These are phyloP conservation scores for Acrobasis repandana DNA, from an alignment of 2,888 invertebrate genomes.

Conservation along the genomic window DNA sequence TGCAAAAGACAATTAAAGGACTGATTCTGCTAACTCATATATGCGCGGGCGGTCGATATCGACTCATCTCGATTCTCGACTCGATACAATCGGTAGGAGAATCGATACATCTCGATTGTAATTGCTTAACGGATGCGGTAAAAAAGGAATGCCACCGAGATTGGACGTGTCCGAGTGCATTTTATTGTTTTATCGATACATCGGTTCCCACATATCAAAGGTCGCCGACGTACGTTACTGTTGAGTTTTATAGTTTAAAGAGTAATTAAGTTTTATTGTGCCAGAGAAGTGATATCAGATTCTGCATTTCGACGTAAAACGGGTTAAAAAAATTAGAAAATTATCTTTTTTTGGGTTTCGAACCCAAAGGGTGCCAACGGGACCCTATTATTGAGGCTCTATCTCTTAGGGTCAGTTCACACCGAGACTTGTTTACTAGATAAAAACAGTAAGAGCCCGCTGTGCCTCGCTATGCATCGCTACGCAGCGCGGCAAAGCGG, in stretches of 20 bases:
- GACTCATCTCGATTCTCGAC: constrained; percentile 29
- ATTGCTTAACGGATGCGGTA: constrained; percentile 45
- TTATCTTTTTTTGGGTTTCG: too few species aligned
- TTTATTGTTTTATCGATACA: constrained; percentile 20
- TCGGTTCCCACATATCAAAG: constrained; percentile 17
- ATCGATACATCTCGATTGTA: constrained; percentile 48
- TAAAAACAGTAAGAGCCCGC: too few species aligned
- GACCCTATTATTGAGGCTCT: too few species aligned
- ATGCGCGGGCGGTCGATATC: constrained; percentile 20
- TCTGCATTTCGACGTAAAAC: neutral
- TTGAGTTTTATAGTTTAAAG: constrained; percentile 10
- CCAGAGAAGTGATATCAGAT: neutral
- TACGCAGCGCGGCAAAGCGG: too few species aligned
- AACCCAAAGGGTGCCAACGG: too few species aligned
- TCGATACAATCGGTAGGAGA: constrained; percentile 37
- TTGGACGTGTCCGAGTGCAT: constrained; percentile 26
- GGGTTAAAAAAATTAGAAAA: neutral
- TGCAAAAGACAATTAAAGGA: too few species aligned
- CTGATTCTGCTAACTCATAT: neutral
- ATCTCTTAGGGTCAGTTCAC: too few species aligned
- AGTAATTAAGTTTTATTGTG: constrained; percentile 7
- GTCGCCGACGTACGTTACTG: constrained; percentile 1
- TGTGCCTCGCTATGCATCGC: too few species aligned
- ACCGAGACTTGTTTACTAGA: too few species aligned
- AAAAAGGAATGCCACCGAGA: constrained; percentile 42